Conservation (phyloP, 2,888 invertebrate species). For the Polietes domitor region DNA sequence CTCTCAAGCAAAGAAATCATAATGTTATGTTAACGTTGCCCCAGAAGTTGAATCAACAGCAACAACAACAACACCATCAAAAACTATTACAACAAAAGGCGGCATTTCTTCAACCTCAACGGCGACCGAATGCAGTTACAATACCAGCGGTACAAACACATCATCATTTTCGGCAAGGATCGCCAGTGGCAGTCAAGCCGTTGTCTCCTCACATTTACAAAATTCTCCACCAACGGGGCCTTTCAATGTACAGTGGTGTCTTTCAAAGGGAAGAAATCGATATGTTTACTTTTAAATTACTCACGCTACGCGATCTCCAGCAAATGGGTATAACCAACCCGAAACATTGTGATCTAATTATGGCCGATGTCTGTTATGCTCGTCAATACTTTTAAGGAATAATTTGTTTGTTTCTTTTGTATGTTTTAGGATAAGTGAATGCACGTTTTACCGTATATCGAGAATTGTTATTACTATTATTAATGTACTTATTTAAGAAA, state of each 20-base stretch:
- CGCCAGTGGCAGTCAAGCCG: constrained; percentile 50
- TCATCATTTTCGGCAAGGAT: constrained; percentile 47
- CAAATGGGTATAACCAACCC: constrained; percentile 71
- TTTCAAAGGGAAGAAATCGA: constrained; percentile 76
- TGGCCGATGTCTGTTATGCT: constrained; percentile 44
- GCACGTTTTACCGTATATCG: constrained; percentile 14
- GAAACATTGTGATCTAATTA: constrained; percentile 66
- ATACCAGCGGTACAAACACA: background rate
- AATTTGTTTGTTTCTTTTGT: constrained; percentile 15
- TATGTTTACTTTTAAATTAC: constrained; percentile 69
- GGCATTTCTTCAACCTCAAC: background rate
- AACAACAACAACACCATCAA: constrained; percentile 21
- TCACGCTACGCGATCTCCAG: constrained; percentile 72
- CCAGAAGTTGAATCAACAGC: background rate
- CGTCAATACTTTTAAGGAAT: constrained; percentile 32
- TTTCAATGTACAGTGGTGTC: constrained; percentile 70
- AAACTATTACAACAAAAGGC: constrained; percentile 26
- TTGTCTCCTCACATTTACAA: constrained; percentile 39
- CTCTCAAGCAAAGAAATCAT: constrained; percentile 44
- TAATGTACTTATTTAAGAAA: constrained; percentile 16
- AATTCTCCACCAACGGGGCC: constrained; percentile 64
- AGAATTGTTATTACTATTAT: background rate
- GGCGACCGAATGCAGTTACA: background rate
- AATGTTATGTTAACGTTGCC: constrained; percentile 47
- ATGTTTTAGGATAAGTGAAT: constrained; percentile 6